Conservation (phyloP, 2,113 vertebrate genomes). For the Pyxicephalus adspersus region DNA sequence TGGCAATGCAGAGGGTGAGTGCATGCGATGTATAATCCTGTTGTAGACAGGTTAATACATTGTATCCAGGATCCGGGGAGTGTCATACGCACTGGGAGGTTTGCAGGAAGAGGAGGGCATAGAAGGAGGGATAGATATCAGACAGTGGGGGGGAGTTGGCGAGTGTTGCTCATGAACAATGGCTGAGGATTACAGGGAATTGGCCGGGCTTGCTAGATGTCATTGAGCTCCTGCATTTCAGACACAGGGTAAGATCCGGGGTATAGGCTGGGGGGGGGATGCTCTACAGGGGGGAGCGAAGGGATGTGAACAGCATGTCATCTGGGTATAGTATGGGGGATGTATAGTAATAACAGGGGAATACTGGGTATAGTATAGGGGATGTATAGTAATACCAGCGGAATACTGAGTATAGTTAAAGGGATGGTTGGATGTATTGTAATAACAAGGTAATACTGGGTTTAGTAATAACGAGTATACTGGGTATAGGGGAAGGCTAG, state of each 20-base stretch:
- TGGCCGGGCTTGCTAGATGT: constrained; percentile 32
- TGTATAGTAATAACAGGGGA: background rate
- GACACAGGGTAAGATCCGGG: constrained; percentile 19
- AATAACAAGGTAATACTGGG: too few species aligned
- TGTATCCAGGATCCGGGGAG: too few species aligned
- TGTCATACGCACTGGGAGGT: background rate
- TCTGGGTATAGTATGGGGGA: too few species aligned
- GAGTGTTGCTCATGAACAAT: constrained; percentile 35
- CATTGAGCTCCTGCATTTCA: constrained; percentile 35
- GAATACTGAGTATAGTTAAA: background rate
- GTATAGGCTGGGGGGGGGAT: background rate
- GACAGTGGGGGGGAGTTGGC: constrained; percentile 20
- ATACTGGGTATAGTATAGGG: background rate
- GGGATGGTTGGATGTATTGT: too few species aligned
- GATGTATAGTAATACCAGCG: background rate
- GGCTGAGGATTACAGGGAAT: constrained; percentile 47
- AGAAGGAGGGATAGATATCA: background rate
- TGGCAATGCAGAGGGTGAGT: too few species aligned
- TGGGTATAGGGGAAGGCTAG: too few species aligned
- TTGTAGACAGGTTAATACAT: too few species aligned
- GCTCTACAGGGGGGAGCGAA: background rate
- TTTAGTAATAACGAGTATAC: too few species aligned
- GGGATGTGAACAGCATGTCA: background rate
- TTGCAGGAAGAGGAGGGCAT: constrained; percentile 20
- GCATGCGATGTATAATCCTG: background rate